Evolutionary conservation across 2,888 invertebrate genomes (phyloP), one percentile per base, ranked within the genome.

Genomic region (Graphium colonna): DNA sequence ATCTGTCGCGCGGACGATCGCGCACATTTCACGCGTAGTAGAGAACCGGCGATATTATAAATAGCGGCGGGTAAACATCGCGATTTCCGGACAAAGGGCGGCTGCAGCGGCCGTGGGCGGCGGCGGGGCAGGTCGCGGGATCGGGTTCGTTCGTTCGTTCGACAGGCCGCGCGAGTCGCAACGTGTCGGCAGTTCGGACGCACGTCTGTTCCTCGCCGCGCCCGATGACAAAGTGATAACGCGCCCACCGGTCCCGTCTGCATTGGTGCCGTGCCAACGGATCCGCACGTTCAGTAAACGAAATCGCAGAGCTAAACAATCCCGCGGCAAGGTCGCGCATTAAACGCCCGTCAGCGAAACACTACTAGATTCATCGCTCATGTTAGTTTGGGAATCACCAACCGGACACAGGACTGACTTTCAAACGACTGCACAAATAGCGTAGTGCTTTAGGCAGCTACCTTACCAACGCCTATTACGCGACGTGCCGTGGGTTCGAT

Each of bases 121-220:
- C 67, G 65, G 67, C 63, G 65, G 62, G 64, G 63, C 61, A 62
- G 64, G 65, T 73, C 71, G 65, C 71, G 69, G n/a, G 69, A 71
- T 65, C 71, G 69, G n/a, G 69, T 84, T 86, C 86, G 87, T 85
- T 86, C 83, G 84, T 82, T 82, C 80, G 80, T 73, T 69, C 60
- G 64, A 77, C 71, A 65, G 64, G 75, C 74, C 77, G 77, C 71
- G 71, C 67, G 68, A 51, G 71, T 67, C 68, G 59, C 70, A 71
- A 65, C 85, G 77, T 79, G 31, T 71, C 72, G 77, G 71, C 65
- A 64, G n/a, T n/a, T n/a, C n/a, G 77, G 74, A 77, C 71, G 71
- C 67, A 68, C 51, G 71, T 67, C 67, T 59, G 70, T 71, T 65
- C 85, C 77, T 79, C 81, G 75, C 74, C 71, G 73, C 73, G 61